Percentiles rank a stretch among this genome's conserved stretches.
Conservation (phyloP, 2,113 vertebrate species). For the Paramisgurnus dabryanus region DNA sequence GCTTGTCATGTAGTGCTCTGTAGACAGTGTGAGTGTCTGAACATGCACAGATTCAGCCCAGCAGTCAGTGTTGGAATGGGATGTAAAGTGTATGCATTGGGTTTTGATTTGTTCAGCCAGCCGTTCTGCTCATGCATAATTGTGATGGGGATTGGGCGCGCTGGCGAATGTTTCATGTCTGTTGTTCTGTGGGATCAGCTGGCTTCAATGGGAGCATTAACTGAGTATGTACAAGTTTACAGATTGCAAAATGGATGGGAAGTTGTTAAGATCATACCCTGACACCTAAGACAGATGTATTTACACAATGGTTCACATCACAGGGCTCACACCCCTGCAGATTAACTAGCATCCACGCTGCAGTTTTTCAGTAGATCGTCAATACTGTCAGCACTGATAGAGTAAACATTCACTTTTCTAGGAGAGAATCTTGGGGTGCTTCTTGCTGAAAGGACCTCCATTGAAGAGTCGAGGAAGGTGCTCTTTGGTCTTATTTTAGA, state of each 20-base stretch:
- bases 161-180: constrained; percentile 27
- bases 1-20: constrained; percentile 41
- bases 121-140: constrained; percentile 43
- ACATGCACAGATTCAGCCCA: constrained; percentile 15
- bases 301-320: neutral
- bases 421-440: too few relatives aligned
- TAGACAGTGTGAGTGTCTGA: constrained; percentile 1
- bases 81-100: constrained; percentile 45
- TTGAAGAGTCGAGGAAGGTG: too few relatives aligned
- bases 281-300: constrained; percentile 17
- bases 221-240: constrained; percentile 3
- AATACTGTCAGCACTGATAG: neutral
- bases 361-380: neutral
- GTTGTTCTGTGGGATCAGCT: constrained; percentile 20
- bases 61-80: constrained; percentile 21
- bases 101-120: constrained; percentile 41
- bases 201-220: constrained; percentile 26
- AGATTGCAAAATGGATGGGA: constrained; percentile 19
- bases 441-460: too few relatives aligned
- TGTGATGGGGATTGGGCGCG: constrained; percentile 21
- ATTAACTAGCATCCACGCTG: neutral
- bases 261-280: constrained; percentile 23
- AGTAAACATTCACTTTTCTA: neutral
- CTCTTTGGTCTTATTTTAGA: too few relatives aligned
- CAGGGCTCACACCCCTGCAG: neutral